Evolutionary conservation across 2,888 invertebrate genomes (phyloP).

Genomic region (Cerceris rybyensis): DNA sequence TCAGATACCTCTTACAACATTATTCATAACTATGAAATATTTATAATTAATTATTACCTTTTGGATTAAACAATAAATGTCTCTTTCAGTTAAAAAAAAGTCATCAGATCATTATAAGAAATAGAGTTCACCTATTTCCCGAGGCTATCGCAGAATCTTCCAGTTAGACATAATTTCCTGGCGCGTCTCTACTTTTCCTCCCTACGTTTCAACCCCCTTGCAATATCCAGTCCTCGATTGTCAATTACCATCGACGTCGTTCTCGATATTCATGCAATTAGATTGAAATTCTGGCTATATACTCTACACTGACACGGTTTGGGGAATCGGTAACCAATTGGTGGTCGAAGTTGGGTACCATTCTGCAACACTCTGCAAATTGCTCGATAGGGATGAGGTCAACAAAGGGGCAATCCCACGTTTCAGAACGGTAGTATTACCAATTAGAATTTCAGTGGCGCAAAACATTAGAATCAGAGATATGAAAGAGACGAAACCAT

Average conservation of each 20-base stretch:
- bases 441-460: constrained; percentile 48
- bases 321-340: constrained; percentile 54
- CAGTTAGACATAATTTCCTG: constrained; percentile 3
- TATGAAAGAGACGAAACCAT: not conserved
- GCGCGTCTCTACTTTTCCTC: not conserved
- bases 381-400: constrained; percentile 41
- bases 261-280: constrained; percentile 39
- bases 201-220: not conserved
- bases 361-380: constrained; percentile 54
- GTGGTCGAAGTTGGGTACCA: constrained; percentile 42
- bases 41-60: not conserved
- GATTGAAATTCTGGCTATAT: constrained; percentile 39
- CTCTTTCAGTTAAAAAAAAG: not conserved
- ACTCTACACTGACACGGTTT: constrained; percentile 34
- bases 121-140: not conserved
- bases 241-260: constrained; percentile 35
- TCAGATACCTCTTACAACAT: no score
- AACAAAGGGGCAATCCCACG: constrained; percentile 48
- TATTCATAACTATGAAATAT: no score
- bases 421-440: constrained; percentile 36
- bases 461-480: not conserved
- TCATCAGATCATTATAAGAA: not conserved
- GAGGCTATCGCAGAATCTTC: not conserved
- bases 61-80: not conserved
- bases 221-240: constrained; percentile 12